Percentiles rank a stretch among this genome's conserved stretches.
Evolutionary conservation across 35 echinoderm and acorn worm species (phyloP).

Genomic region (Ophiothrix spiculata): DNA sequence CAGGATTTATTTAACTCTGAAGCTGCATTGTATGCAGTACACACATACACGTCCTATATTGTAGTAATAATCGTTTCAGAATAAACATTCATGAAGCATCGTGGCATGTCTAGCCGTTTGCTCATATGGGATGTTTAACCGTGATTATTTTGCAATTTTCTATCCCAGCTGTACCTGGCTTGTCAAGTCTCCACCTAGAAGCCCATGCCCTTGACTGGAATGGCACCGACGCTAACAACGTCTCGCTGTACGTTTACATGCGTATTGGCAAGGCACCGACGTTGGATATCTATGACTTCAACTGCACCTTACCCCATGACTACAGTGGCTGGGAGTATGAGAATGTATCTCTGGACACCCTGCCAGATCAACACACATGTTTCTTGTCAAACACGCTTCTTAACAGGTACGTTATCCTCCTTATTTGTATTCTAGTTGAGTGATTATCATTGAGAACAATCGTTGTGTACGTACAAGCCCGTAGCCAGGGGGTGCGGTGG

Average conservation of each 20-base stretch:
- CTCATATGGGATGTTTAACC: no score
- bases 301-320: conserved; percentile 76
- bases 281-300: conserved; percentile 73
- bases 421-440: no score
- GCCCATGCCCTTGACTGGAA: conserved; percentile 55
- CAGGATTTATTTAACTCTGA: neutral
- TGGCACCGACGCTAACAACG: conserved; percentile 62
- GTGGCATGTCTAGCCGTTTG: neutral
- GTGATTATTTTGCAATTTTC: neutral
- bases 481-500: no score
- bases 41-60: neutral
- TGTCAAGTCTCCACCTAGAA: conserved; percentile 62
- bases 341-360: conserved; percentile 36
- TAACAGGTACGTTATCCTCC: neutral
- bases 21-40: neutral
- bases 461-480: no score
- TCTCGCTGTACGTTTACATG: conserved; percentile 61
- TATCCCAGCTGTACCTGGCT: conserved; percentile 28
- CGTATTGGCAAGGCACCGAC: conserved; percentile 68
- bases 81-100: neutral
- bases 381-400: conserved; percentile 21
- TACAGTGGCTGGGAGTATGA: conserved; percentile 36
- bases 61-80: neutral
- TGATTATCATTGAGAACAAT: no score
- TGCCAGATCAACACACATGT: conserved; percentile 71